phyloP scores from a whole-genome alignment of 2,797 vertebrate genomes.

The Amphiprion clarkii region DNA sequence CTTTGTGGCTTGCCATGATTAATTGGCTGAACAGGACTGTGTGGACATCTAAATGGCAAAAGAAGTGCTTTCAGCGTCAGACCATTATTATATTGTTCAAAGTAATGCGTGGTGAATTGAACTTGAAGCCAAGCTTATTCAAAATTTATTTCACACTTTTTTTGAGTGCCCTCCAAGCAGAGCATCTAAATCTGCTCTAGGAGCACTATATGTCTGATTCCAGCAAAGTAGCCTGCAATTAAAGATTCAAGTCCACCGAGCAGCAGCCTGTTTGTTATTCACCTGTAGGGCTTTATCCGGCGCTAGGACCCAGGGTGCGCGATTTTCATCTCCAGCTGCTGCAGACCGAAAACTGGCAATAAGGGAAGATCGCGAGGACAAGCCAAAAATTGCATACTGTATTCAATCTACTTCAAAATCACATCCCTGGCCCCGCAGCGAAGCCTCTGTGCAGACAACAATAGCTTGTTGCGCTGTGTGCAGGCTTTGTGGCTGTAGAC shows the following conservation, averaged over 20 bases:
- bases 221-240: slow-evolving; percentile 40
- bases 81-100: background rate
- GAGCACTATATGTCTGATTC: slow-evolving; percentile 38
- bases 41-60: background rate
- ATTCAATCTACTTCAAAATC: slow-evolving; percentile 80
- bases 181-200: background rate
- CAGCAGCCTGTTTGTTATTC: slow-evolving; percentile 77
- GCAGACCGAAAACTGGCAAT: slow-evolving; percentile 89
- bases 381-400: slow-evolving; percentile 84
- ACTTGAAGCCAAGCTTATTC: background rate
- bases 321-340: slow-evolving; percentile 91
- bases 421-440: slow-evolving; percentile 67
- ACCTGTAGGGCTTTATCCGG: slow-evolving; percentile 86
- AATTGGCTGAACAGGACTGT: background rate
- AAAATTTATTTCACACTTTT: background rate
- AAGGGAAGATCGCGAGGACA: slow-evolving; percentile 90
- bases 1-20: background rate
- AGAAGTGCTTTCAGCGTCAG: background rate
- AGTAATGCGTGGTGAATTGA: slow-evolving; percentile 3
- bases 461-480: slow-evolving; percentile 81
- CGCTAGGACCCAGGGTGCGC: slow-evolving; percentile 92
- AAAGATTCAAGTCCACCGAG: slow-evolving; percentile 54
- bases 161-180: background rate
- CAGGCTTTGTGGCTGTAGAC: slow-evolving; percentile 73
- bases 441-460: slow-evolving; percentile 69